Conservation (phyloP, 2,113 vertebrate species). For the Neolamprologus cancellatus region DNA sequence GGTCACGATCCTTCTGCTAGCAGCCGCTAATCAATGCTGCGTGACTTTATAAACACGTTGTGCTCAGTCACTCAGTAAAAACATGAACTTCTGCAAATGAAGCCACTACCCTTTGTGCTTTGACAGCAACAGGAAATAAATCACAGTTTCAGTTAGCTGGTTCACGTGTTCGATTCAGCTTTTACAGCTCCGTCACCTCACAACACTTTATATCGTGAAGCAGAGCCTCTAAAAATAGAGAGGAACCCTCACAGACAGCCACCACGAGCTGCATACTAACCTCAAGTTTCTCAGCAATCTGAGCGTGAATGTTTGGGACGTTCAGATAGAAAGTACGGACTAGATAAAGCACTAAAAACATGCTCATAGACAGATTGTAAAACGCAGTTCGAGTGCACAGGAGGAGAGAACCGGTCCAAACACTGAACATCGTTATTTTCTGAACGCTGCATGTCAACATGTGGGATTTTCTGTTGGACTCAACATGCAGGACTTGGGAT, state of each 20-base stretch:
- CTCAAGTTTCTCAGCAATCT: background rate
- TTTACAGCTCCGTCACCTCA: background rate
- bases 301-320: background rate
- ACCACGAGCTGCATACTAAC: background rate
- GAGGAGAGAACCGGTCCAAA: background rate
- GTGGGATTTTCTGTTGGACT: background rate
- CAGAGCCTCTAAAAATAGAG: background rate
- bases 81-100: background rate
- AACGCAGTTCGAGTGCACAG: rapidly evolving
- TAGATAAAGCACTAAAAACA: background rate
- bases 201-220: rapidly evolving
- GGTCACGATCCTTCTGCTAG: background rate
- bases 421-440: background rate
- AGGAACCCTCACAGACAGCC: background rate
- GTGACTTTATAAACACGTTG: background rate
- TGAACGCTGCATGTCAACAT: background rate
- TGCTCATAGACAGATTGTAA: rapidly evolving
- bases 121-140: background rate
- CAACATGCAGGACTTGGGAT: background rate
- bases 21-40: background rate
- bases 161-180: background rate
- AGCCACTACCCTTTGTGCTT: background rate
- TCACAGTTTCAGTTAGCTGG: background rate
- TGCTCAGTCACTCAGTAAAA: background rate
- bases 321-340: background rate